Percentiles rank a stretch among this genome's conserved stretches.
Evolutionary conservation across 2,888 invertebrate species (phyloP).

Genomic region (Hoplodrina blanda): DNA sequence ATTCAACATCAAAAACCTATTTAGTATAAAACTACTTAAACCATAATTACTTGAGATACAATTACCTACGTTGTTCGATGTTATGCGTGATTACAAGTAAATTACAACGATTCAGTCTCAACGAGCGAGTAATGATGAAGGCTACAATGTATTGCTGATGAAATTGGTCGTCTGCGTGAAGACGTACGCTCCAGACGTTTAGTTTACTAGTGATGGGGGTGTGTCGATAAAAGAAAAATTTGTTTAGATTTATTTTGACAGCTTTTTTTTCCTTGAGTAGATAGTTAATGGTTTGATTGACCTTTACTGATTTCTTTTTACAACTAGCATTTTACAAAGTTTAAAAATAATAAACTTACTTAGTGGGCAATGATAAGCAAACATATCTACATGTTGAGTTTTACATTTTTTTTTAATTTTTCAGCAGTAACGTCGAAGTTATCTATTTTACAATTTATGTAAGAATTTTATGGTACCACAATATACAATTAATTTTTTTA

Average conservation of each 20-base stretch:
- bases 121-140: slow-evolving; percentile 60
- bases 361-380: too few relatives aligned
- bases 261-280: neutral
- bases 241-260: neutral
- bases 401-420: too few relatives aligned
- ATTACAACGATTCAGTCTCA: slow-evolving; percentile 43
- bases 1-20: slow-evolving; percentile 40
- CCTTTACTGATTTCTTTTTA: too few relatives aligned
- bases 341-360: too few relatives aligned
- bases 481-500: too few relatives aligned
- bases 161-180: slow-evolving; percentile 71
- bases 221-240: slow-evolving; percentile 55
- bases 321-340: too few relatives aligned
- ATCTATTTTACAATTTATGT: too few relatives aligned
- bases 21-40: slow-evolving; percentile 50
- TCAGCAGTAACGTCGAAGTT: too few relatives aligned
- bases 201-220: slow-evolving; percentile 71
- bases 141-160: slow-evolving; percentile 65
- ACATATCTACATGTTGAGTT: too few relatives aligned
- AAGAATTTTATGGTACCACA: too few relatives aligned
- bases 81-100: slow-evolving; percentile 49
- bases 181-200: slow-evolving; percentile 66
- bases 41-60: slow-evolving; percentile 53
- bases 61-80: slow-evolving; percentile 48
- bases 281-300: too few relatives aligned